phyloP scores from a whole-genome alignment of 1,140 invertebrate genomes.

The Aphaenogaster ashmeadi region DNA sequence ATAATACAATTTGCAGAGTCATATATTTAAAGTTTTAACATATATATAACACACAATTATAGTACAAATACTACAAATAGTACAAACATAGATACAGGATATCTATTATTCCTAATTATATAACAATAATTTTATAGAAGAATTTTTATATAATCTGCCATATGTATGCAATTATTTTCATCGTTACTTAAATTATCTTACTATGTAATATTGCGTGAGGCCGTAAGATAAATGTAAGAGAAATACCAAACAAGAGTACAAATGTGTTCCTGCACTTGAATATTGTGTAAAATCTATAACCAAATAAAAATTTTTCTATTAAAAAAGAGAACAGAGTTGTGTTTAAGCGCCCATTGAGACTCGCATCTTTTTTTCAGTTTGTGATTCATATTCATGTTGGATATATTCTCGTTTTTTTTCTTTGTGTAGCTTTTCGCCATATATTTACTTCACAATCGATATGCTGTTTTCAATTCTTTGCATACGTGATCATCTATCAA shows the following conservation, averaged over 20 bases:
- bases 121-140: slow-evolving; percentile 1
- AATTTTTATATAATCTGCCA: neutral
- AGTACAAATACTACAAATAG: slow-evolving; percentile 26
- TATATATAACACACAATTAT: neutral
- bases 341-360: neutral
- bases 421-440: neutral
- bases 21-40: slow-evolving; percentile 17
- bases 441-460: neutral
- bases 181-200: neutral
- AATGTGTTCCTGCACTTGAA: slow-evolving; percentile 46
- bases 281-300: slow-evolving; percentile 24
- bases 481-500: neutral
- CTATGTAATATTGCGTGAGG: neutral
- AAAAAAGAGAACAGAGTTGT: neutral
- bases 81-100: slow-evolving; percentile 25
- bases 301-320: slow-evolving; percentile 43
- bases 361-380: neutral
- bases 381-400: neutral
- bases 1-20: neutral
- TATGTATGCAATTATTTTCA: neutral
- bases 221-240: neutral
- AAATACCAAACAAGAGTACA: slow-evolving; percentile 10
- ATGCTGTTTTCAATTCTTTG: neutral
- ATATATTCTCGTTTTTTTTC: neutral
- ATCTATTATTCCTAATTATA: slow-evolving; percentile 5